phyloP scores from a whole-genome alignment of 2,888 invertebrate genomes.

The Baronia brevicornis region DNA sequence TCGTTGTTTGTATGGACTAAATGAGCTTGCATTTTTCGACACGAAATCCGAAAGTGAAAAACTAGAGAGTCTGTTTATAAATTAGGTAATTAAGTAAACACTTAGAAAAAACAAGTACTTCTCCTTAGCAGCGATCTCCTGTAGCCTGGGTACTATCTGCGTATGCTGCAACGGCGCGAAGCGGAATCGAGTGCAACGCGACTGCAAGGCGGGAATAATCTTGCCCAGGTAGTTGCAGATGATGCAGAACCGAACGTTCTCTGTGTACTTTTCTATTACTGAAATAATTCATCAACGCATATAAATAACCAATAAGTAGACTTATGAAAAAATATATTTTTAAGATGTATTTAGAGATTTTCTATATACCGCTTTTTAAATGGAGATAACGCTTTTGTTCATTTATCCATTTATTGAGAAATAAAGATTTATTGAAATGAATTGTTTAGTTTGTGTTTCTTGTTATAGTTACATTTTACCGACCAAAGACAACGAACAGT shows the following conservation, averaged over 20 bases:
- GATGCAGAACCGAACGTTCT: constrained; percentile 98
- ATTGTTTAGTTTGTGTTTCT: too few relatives aligned
- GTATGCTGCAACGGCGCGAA: constrained; percentile 91
- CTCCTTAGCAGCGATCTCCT: constrained; percentile 88
- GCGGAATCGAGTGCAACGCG: constrained; percentile 96
- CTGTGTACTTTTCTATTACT: constrained; percentile 99
- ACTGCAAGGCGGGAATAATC: constrained; percentile 99
- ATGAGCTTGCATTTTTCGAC: too few relatives aligned
- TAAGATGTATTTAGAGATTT: too few relatives aligned
- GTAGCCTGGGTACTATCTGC: constrained; percentile 92
- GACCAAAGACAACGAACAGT: too few relatives aligned
- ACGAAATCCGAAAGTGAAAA: too few relatives aligned
- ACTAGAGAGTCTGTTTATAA: neutral
- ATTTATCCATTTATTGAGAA: too few relatives aligned
- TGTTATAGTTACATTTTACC: too few relatives aligned
- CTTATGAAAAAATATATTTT: too few relatives aligned
- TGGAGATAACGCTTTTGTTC: too few relatives aligned
- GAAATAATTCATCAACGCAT: constrained; percentile 26
- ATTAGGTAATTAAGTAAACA: neutral
- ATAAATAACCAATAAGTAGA: constrained; percentile 6
- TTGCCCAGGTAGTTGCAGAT: constrained; percentile 99
- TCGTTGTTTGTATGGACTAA: too few relatives aligned
- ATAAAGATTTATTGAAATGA: too few relatives aligned
- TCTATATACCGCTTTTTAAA: too few relatives aligned
- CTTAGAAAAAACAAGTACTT: constrained; percentile 72